Conservation (phyloP, 2,888 invertebrate genomes). For the Clostera curtula region DNA sequence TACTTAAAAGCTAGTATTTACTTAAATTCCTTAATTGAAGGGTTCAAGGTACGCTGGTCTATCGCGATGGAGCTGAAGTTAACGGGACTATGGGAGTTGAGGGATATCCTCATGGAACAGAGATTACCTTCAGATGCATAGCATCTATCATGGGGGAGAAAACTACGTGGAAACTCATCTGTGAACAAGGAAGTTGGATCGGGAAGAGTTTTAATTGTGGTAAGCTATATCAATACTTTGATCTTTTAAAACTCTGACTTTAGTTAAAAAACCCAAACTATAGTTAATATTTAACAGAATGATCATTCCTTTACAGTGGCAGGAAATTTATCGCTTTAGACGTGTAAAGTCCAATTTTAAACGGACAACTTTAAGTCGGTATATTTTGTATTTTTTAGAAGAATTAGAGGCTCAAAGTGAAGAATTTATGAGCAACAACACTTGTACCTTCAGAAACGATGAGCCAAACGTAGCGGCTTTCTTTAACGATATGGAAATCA, state of each 20-base stretch:
- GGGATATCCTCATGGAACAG: slow-evolving; percentile 86
- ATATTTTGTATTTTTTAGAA: slow-evolving; percentile 38
- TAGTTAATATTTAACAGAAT: slow-evolving; percentile 15
- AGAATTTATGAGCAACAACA: slow-evolving; percentile 77
- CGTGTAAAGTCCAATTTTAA: no score
- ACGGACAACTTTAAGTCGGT: no score
- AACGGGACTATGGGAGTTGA: slow-evolving; percentile 78
- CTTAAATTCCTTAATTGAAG: slow-evolving; percentile 39
- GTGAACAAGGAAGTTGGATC: slow-evolving; percentile 90
- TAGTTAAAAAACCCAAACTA: not conserved
- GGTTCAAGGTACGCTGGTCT: slow-evolving; percentile 85
- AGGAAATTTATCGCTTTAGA: no score
- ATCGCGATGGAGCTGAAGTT: slow-evolving; percentile 81
- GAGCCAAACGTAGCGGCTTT: slow-evolving; percentile 88
- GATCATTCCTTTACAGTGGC: no score
- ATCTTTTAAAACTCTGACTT: not conserved
- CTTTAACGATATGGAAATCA: slow-evolving; percentile 85
- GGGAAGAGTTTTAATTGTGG: slow-evolving; percentile 87
- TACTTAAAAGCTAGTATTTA: not conserved
- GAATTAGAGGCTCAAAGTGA: slow-evolving; percentile 64
- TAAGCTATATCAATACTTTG: slow-evolving; percentile 41
- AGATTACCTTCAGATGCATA: slow-evolving; percentile 89
- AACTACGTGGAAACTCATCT: slow-evolving; percentile 89
- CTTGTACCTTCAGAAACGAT: slow-evolving; percentile 84
- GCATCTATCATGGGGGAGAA: slow-evolving; percentile 87